Evolutionary conservation across 2,888 invertebrate genomes (phyloP).

Genomic region (Pyrrhosoma nymphula): DNA sequence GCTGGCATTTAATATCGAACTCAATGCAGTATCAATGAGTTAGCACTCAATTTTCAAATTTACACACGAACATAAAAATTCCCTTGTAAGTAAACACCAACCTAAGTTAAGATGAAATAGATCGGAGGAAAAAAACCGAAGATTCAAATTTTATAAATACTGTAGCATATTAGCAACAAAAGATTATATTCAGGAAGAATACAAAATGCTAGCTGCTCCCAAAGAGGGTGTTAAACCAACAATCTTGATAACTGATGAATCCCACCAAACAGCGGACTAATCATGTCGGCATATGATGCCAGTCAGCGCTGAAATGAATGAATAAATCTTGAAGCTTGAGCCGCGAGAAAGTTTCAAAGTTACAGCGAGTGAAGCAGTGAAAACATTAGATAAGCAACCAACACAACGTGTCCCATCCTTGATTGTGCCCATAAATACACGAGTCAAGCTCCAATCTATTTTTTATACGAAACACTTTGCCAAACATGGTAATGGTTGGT

Average conservation of each 20-base stretch:
- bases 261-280: background rate
- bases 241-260: background rate
- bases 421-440: slow-evolving; percentile 21
- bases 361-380: background rate
- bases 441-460: background rate
- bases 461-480: slow-evolving; percentile 35
- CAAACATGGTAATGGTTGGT: slow-evolving; percentile 45
- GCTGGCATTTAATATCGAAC: too few species aligned
- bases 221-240: too few species aligned
- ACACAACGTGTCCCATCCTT: background rate
- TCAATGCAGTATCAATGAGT: too few species aligned
- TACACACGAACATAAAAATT: too few species aligned
- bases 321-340: background rate
- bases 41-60: too few species aligned
- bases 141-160: too few species aligned
- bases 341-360: background rate
- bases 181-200: too few species aligned
- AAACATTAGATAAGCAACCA: background rate
- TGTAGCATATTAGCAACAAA: too few species aligned
- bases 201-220: too few species aligned
- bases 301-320: background rate
- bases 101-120: too few species aligned
- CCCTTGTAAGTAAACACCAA: too few species aligned
- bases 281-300: background rate
- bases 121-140: too few species aligned